Conservation (phyloP, 2,113 vertebrate species). For the Hirundichthys speculiger region DNA sequence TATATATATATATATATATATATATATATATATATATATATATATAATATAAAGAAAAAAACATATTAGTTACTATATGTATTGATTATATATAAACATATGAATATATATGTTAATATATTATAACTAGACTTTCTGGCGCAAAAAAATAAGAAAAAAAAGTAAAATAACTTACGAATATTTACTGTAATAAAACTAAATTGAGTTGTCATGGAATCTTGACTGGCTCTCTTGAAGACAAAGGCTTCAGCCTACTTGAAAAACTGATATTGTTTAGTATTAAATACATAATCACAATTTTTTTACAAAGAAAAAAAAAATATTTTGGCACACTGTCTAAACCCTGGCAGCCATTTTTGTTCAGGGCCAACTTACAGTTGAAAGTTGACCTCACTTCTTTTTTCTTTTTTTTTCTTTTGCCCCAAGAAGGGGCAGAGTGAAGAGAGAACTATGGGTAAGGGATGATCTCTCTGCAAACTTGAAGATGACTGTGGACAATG, state of each 20-base stretch:
- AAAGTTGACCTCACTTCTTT: constrained; percentile 27
- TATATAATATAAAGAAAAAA: constrained; percentile 22
- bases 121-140: constrained; percentile 71
- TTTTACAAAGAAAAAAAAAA: constrained; percentile 37
- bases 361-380: constrained; percentile 40
- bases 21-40: too few species aligned
- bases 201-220: constrained; percentile 68
- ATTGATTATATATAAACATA: constrained; percentile 81
- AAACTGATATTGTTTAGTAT: constrained; percentile 60
- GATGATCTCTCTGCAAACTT: constrained; percentile 54
- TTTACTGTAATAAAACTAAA: constrained; percentile 50
- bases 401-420: constrained; percentile 17
- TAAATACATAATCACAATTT: constrained; percentile 60
- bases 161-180: constrained; percentile 32
- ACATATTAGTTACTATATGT: constrained; percentile 77
- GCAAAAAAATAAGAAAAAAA: constrained; percentile 49
- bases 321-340: constrained; percentile 56
- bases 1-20: too few species aligned
- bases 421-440: constrained; percentile 31
- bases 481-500: constrained; percentile 64
- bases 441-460: constrained; percentile 55
- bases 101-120: constrained; percentile 82
- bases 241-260: constrained; percentile 42
- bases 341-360: constrained; percentile 65
- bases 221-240: constrained; percentile 38